Percentiles rank a stretch among this genome's conserved stretches.
phyloP scores from a whole-genome alignment of 2,888 invertebrate genomes.

The Thalpophila matura region DNA sequence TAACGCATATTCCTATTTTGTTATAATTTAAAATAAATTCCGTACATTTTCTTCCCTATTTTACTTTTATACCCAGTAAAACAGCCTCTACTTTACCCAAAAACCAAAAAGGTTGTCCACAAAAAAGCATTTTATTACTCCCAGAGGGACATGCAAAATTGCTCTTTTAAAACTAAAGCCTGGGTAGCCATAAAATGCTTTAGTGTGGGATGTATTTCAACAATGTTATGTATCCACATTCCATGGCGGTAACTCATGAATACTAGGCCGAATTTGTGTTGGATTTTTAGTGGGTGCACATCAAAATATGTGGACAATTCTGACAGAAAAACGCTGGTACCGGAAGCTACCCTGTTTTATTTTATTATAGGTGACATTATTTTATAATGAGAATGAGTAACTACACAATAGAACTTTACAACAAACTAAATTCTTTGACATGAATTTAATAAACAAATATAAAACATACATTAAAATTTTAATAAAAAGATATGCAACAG shows the following conservation, averaged over 20 bases:
- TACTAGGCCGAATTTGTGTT: conserved; percentile 8
- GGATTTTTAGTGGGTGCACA: neutral
- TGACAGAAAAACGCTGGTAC: neutral
- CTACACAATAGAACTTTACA: no score
- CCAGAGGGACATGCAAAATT: conserved; percentile 26
- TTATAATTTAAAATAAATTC: conserved; percentile 28
- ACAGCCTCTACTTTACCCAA: conserved; percentile 9
- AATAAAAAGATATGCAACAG: no score
- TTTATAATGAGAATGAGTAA: no score
- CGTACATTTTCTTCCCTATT: conserved; percentile 17
- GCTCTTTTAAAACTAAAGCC: conserved; percentile 54
- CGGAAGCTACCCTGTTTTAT: no score
- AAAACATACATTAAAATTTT: no score
- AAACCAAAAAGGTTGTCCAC: conserved; percentile 34
- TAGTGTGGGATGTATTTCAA: conserved; percentile 16
- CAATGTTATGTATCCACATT: conserved; percentile 29
- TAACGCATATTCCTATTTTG: conserved; percentile 17
- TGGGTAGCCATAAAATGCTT: conserved; percentile 35
- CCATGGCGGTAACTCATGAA: conserved; percentile 12
- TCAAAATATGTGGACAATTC: neutral
- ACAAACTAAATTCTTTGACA: no score
- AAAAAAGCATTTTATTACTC: conserved; percentile 38
- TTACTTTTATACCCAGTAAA: conserved; percentile 7
- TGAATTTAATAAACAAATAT: no score
- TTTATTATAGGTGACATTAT: no score